These are phyloP conservation scores for Zaprionus capensis DNA, from an alignment of 1,140 invertebrate genomes.

Conservation along the genomic window DNA sequence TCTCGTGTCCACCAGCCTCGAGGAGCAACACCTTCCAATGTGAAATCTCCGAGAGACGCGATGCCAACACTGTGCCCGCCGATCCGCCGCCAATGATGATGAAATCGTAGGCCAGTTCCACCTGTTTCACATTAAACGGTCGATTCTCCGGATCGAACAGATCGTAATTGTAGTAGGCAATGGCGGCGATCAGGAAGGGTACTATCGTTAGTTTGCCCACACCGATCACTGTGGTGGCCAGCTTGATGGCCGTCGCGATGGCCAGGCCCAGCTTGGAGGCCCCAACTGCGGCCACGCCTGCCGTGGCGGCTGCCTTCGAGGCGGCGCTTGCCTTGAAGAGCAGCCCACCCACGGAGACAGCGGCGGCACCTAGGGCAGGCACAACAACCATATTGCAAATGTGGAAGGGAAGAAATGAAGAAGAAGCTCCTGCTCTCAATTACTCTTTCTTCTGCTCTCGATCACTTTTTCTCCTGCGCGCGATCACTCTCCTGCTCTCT, in stretches of 20 bases:
- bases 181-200: constrained; percentile 90
- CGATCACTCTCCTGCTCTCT: neutral
- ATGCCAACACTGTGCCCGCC: constrained; percentile 94
- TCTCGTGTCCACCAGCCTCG: constrained; percentile 95
- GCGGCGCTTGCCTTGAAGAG: constrained; percentile 80
- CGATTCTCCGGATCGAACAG: constrained; percentile 93
- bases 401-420: neutral
- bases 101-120: constrained; percentile 91
- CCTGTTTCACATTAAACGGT: constrained; percentile 88
- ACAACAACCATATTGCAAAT: constrained; percentile 70
- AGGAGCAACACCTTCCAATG: constrained; percentile 92
- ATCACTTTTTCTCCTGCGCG: no score
- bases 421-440: neutral
- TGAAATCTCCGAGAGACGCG: constrained; percentile 91
- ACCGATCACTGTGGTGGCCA: constrained; percentile 88
- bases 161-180: constrained; percentile 94
- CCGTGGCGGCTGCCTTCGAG: constrained; percentile 71
- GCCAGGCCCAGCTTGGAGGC: constrained; percentile 84
- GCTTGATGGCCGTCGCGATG: constrained; percentile 87
- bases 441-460: neutral
- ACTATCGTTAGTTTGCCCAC: constrained; percentile 90
- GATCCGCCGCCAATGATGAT: constrained; percentile 93
- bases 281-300: constrained; percentile 71
- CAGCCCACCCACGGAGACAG: constrained; percentile 73
- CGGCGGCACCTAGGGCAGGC: constrained; percentile 72